Percentiles rank a stretch among this genome's conserved stretches.
phyloP scores from a whole-genome alignment of 1,140 invertebrate species.

The Belonocnema kinseyi region DNA sequence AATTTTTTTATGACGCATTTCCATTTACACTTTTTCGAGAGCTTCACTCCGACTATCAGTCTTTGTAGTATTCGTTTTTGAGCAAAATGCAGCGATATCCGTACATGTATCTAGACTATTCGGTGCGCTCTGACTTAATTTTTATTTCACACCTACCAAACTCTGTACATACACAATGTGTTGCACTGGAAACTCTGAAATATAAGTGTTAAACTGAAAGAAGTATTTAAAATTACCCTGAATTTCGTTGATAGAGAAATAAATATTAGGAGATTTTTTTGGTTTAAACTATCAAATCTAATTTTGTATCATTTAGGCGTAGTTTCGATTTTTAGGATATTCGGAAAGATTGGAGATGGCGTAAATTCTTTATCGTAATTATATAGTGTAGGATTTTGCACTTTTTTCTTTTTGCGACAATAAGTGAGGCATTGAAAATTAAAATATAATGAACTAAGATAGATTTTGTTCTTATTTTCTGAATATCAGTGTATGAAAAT shows the following conservation, averaged over 20 bases:
- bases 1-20: conserved; percentile 24
- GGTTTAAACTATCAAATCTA: no score
- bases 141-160: conserved; percentile 29
- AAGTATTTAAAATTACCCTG: neutral
- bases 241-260: neutral
- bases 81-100: conserved; percentile 26
- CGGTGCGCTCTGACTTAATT: conserved; percentile 31
- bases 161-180: conserved; percentile 31
- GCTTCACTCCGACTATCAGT: conserved; percentile 3
- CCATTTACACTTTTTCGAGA: conserved; percentile 22
- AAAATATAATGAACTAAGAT: no score
- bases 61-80: conserved; percentile 11
- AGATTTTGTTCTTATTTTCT: no score
- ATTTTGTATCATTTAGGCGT: no score
- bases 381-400: no score
- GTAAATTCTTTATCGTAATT: no score
- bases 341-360: no score
- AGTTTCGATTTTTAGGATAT: no score
- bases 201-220: conserved; percentile 29
- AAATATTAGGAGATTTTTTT: neutral
- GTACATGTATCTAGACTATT: conserved; percentile 30
- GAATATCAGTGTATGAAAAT: no score
- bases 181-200: conserved; percentile 30
- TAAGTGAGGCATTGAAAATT: no score
- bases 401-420: no score